Percentiles rank a stretch among this genome's conserved stretches.
These are phyloP conservation scores for Indicator maculatus DNA, from an alignment of 2,113 vertebrate species.

Conservation along the genomic window DNA sequence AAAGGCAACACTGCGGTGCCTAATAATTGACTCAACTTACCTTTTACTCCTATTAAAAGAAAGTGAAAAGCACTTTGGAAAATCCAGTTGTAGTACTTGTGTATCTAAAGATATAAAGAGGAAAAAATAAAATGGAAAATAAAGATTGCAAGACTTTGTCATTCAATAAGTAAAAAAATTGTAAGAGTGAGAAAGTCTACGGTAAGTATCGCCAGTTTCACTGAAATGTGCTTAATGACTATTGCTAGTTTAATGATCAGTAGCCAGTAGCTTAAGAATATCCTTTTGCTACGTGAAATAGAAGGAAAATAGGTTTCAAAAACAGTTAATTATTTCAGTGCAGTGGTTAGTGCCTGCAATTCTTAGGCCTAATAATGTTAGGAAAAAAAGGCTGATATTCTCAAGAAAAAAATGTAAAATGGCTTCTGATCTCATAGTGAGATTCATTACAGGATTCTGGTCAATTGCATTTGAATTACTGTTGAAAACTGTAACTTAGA, in stretches of 20 bases:
- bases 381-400: not conserved
- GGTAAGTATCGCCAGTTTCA: not conserved
- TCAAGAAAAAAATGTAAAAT: not conserved
- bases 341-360: not conserved
- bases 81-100: not conserved
- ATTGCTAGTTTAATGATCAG: not conserved
- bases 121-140: not conserved
- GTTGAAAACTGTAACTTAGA: not conserved
- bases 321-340: not conserved
- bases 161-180: not conserved
- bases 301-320: not conserved
- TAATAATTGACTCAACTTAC: too few species aligned
- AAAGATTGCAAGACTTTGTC: not conserved
- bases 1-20: not conserved
- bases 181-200: not conserved
- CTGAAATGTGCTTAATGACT: not conserved
- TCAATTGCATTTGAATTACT: not conserved
- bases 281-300: not conserved
- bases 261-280: not conserved
- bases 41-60: not conserved
- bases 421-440: not conserved
- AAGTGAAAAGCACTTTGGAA: not conserved
- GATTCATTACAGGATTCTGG: not conserved
- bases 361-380: not conserved
- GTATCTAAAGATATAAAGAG: not conserved